Percentiles rank a stretch among this genome's conserved stretches.
These are phyloP conservation scores for Cotesia vestalis DNA, from an alignment of 1,140 invertebrate genomes.

Conservation along the genomic window DNA sequence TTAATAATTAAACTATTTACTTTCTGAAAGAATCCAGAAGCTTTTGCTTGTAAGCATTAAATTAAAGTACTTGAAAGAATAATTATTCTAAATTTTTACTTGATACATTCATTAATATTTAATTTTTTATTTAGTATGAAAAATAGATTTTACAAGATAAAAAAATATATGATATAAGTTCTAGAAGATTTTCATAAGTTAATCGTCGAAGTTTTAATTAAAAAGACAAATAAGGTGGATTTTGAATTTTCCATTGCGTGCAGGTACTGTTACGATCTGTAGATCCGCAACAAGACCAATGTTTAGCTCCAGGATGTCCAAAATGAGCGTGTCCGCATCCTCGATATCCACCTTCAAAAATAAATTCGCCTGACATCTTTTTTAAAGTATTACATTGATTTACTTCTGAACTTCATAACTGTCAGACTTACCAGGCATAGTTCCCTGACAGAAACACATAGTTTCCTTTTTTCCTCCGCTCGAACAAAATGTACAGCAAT, in stretches of 20 bases:
- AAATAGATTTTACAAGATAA: too few species aligned
- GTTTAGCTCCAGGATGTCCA: slow-evolving; percentile 77
- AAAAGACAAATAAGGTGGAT: slow-evolving; percentile 47
- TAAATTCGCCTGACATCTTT: slow-evolving; percentile 19
- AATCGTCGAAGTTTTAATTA: slow-evolving; percentile 52
- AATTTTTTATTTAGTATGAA: too few species aligned
- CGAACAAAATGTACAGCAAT: slow-evolving; percentile 85
- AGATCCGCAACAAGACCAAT: slow-evolving; percentile 84
- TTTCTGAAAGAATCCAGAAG: too few species aligned
- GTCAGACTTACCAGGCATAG: slow-evolving; percentile 69
- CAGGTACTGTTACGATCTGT: slow-evolving; percentile 53
- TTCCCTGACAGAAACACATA: slow-evolving; percentile 75
- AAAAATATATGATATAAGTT: too few species aligned
- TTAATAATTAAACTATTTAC: too few species aligned
- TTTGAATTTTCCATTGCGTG: slow-evolving; percentile 24
- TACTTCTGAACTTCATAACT: not conserved
- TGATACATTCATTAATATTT: too few species aligned
- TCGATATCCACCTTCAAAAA: slow-evolving; percentile 71
- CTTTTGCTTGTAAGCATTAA: too few species aligned
- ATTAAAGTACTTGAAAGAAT: too few species aligned
- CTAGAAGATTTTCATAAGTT: not conserved
- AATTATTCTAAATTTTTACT: too few species aligned
- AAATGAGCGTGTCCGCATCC: slow-evolving; percentile 82
- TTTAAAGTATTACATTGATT: too few species aligned
- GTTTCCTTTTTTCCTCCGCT: slow-evolving; percentile 76